Base-by-base conservation (phyloP, 1,140 invertebrate species). In the Lasioglossum albipes region DNA sequence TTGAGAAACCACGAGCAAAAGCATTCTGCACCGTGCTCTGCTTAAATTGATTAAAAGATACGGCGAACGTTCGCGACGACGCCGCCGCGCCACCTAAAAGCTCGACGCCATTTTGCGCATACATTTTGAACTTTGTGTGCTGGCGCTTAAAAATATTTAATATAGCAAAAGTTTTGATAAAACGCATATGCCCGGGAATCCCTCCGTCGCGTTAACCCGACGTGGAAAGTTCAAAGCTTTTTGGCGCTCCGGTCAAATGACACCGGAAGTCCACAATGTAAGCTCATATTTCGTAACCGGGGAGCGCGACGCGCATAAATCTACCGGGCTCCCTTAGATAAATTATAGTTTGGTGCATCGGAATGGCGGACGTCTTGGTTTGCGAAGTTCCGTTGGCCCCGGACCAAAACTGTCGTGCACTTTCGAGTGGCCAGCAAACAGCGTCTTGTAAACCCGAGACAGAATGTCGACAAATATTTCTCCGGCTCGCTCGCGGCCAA, bases 361-460 rank as follows among this genome's bases (percentile, higher is more conserved):
- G 10, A n/a, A 22, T 16, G 16, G 18, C 18, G 68, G 49, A 73
- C 62, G 70, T 79, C 70, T 79, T 79, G 36, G 62, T 27, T 36
- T 6, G 12, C 36, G 2, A 67, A 42, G 68, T 41, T 59, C 41
- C 62, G 31, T 79, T 79, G 77, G 77, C 52, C 49, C 2, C 7
- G 70, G 36, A 79, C 77, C 77, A 79, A 79, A 74, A 79, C 22
- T 57, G 36, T 10, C 36, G 36, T 16, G 71, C 70, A 12, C 22
- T 79, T 66, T 79, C 62, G 71, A 79, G 70, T 79, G 71, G 62
- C 77, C 71, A 12, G 71, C 70, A 74, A 79, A 79, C 57, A 79
- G 27, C 36, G 41, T 65, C 22, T 65, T 13, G 36, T 36, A 27
- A 16, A 13, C 62, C 42, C 20, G 18, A 22, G 62, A 27, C 10